Evolutionary conservation across 1,140 invertebrate genomes (phyloP).

Genomic region (Aplysia californica): DNA sequence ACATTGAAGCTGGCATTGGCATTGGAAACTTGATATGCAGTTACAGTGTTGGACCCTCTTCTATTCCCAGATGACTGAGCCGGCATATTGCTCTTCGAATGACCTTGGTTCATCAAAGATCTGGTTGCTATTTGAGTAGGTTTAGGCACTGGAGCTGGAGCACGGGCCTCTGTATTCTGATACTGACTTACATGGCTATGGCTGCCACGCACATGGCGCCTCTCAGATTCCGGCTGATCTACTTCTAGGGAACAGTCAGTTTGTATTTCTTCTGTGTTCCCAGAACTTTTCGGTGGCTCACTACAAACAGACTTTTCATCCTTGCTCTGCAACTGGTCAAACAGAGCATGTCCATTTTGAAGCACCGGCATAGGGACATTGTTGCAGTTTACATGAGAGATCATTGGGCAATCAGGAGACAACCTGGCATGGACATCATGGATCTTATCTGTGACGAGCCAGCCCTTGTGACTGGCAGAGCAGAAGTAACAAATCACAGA

Average conservation of each 20-base stretch:
- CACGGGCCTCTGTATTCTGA: too few relatives aligned
- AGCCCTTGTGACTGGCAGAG: constrained; percentile 26
- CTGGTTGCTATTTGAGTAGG: background rate
- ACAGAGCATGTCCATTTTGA: background rate
- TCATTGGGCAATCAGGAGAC: constrained; percentile 33
- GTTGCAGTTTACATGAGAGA: constrained; percentile 16
- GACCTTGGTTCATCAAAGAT: too few relatives aligned
- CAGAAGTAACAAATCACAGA: constrained; percentile 41
- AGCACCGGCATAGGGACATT: constrained; percentile 25
- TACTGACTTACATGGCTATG: too few relatives aligned
- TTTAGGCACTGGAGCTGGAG: background rate
- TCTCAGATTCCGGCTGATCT: too few relatives aligned
- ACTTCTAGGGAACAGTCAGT: too few relatives aligned
- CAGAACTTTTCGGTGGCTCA: too few relatives aligned
- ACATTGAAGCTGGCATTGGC: background rate
- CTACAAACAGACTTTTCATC: background rate
- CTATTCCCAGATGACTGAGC: background rate
- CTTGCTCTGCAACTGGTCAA: background rate
- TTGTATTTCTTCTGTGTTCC: too few relatives aligned
- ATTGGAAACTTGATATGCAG: background rate
- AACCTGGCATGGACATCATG: constrained; percentile 29
- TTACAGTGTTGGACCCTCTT: background rate
- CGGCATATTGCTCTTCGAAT: background rate
- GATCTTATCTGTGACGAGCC: constrained; percentile 33
- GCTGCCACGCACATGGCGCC: background rate